Percentiles rank a stretch among this genome's conserved stretches.
Evolutionary conservation across 2,888 invertebrate species (phyloP).

Genomic region (Aporophyla lueneburgensis): DNA sequence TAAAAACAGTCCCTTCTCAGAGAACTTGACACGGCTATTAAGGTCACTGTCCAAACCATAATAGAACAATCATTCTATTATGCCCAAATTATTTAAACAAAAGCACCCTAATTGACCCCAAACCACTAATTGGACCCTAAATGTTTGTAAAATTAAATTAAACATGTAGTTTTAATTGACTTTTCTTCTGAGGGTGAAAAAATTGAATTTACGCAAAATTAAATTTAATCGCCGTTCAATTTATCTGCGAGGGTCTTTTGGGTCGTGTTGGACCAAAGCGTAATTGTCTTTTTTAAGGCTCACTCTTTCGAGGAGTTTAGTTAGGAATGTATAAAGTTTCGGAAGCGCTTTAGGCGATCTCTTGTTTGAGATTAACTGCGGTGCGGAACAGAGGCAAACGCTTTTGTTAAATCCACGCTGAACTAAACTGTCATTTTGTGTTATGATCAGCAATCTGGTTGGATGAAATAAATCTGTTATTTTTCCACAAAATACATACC

Average conservation of each 20-base stretch:
- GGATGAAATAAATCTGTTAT: no score
- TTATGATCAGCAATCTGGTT: not conserved
- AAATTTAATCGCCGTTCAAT: conserved; percentile 80
- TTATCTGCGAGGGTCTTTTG: conserved; percentile 68
- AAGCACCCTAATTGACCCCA: conserved; percentile 58
- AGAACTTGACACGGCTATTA: conserved; percentile 45
- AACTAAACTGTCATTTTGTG: conserved; percentile 14
- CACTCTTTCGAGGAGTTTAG: conserved; percentile 35
- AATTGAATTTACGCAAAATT: conserved; percentile 80
- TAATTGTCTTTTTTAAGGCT: conserved; percentile 52
- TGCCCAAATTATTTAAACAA: conserved; percentile 65
- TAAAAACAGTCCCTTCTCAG: conserved; percentile 42
- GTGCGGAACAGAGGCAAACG: conserved; percentile 18
- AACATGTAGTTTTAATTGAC: conserved; percentile 73
- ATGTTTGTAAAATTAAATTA: conserved; percentile 71
- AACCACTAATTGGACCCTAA: conserved; percentile 58
- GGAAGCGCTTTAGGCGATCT: conserved; percentile 29
- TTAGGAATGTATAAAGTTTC: conserved; percentile 47
- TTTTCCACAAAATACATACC: no score
- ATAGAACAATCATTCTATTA: conserved; percentile 61
- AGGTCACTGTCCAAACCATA: conserved; percentile 43
- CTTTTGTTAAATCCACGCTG: conserved; percentile 32
- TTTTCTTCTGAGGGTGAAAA: conserved; percentile 66
- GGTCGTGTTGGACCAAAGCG: conserved; percentile 44
- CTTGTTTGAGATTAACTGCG: conserved; percentile 31